A percentile compares a stretch with the other conserved stretches of the same genome.
These are phyloP conservation scores for Chascanopsetta lugubris DNA, from an alignment of 2,113 vertebrate genomes.

Conservation along the genomic window DNA sequence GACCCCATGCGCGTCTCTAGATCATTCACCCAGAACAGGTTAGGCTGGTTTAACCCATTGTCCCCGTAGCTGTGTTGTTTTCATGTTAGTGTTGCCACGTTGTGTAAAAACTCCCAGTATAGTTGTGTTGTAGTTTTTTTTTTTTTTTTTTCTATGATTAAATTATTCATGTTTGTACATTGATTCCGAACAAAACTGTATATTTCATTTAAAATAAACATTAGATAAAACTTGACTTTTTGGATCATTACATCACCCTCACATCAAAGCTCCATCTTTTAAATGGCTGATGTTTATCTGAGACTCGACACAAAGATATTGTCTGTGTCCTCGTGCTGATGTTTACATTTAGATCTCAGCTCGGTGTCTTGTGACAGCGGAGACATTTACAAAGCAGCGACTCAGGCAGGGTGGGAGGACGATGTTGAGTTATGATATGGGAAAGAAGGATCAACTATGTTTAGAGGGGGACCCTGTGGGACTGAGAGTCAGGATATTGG, in stretches of 20 bases:
- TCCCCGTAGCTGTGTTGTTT: conserved; percentile 27
- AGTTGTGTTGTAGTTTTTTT: conserved; percentile 36
- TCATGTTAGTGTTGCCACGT: conserved; percentile 30
- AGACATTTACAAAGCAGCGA: neutral
- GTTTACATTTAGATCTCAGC: neutral
- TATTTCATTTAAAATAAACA: conserved; percentile 65
- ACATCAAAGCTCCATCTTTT: too few relatives aligned
- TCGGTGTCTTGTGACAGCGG: neutral
- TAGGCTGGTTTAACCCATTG: conserved; percentile 37
- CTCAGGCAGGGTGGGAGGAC: neutral
- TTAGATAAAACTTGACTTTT: conserved; percentile 38
- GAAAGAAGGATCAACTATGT: neutral
- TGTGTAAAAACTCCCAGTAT: conserved; percentile 61
- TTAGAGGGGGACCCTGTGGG: neutral
- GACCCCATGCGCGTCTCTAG: conserved; percentile 26
- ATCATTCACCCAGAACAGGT: conserved; percentile 33
- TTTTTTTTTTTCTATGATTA: conserved; percentile 68
- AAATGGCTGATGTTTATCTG: too few relatives aligned
- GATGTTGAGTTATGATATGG: neutral
- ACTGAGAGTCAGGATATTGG: neutral
- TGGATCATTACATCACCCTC: too few relatives aligned
- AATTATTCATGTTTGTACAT: conserved; percentile 73
- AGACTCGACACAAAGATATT: neutral
- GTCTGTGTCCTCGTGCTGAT: neutral
- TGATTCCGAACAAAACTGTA: conserved; percentile 53